Evolutionary conservation across 2,888 invertebrate species (phyloP), one percentile per base, ranked within the genome.

Genomic region (Rhagonycha fulva): DNA sequence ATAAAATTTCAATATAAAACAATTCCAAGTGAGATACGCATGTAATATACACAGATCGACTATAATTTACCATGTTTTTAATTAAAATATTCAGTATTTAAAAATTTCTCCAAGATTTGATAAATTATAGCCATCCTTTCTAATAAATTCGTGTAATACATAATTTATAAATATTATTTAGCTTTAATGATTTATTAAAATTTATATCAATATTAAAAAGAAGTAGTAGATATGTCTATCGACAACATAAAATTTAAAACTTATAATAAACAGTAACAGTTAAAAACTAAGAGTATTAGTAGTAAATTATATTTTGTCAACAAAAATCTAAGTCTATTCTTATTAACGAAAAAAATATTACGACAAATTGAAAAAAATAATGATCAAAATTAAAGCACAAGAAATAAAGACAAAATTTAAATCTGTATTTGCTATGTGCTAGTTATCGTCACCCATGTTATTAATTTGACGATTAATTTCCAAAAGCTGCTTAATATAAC

Each of bases 391-490:
- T 32, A 67, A 72, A 72, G 63, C 63, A 68, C 71, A 75, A 75
- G 66, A 47, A 70, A 75, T 70, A 47, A 24, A 23, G 9, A 66
- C 68, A 66, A 76, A 78, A 70, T 76, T 30, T 75, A 75, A 78
- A 79, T 72, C 81, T 78, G 79, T 75, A 76, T 79, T 80, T 79
- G 81, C 84, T 80, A 82, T 83, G 82, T 88, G 87, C 91, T 91
- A 93, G 89, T 93, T 93, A 86, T 92, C 91, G 81, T 94, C 92
- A 79, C 95, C 93, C 88, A 95, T 90, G 83, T 91, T 91, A 87
- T 93, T 93, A 86, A 96, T 95, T 85, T 93, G 93, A 80, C 93
- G 91, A 88, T 97, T 96, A 84, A 96, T 94, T 82, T 92, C 91
- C 81, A 95, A 89, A 84, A 95, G 89, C 87, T 96, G 95, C 70